phyloP scores from a whole-genome alignment of 2,888 invertebrate species.

The Stenodema calcarata region DNA sequence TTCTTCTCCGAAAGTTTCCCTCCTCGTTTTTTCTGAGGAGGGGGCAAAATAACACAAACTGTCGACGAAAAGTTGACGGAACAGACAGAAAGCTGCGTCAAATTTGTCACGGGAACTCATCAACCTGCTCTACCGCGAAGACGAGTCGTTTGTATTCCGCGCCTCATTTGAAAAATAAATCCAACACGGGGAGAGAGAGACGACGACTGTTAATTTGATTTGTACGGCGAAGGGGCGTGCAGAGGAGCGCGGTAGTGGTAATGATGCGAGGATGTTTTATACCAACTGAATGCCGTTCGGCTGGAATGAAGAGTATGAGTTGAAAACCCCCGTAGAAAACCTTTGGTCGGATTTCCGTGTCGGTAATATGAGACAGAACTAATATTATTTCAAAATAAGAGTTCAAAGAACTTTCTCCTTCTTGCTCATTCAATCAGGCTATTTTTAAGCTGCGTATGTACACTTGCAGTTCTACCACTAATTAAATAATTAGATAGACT shows the following conservation, averaged over 20 bases:
- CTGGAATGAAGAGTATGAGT: background rate
- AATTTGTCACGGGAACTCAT: background rate
- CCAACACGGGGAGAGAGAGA: background rate
- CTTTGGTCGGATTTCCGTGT: background rate
- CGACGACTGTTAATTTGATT: constrained; percentile 33
- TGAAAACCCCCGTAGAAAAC: background rate
- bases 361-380: background rate
- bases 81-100: background rate
- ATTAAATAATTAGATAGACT: too few relatives aligned
- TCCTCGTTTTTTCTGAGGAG: background rate
- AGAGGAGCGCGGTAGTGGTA: background rate
- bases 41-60: background rate
- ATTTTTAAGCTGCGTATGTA: too few relatives aligned
- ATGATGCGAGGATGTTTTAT: background rate
- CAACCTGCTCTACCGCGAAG: background rate
- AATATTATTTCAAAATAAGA: background rate
- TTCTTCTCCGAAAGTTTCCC: background rate
- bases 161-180: constrained; percentile 38
- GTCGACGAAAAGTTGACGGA: background rate
- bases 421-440: too few relatives aligned
- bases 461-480: too few relatives aligned
- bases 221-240: background rate
- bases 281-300: background rate
- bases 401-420: too few relatives aligned
- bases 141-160: constrained; percentile 20